A percentile compares a stretch with the other conserved stretches of the same genome.
These are phyloP conservation scores for Patagioenas fasciata DNA, from an alignment of 2,113 vertebrate genomes.

Conservation along the genomic window DNA sequence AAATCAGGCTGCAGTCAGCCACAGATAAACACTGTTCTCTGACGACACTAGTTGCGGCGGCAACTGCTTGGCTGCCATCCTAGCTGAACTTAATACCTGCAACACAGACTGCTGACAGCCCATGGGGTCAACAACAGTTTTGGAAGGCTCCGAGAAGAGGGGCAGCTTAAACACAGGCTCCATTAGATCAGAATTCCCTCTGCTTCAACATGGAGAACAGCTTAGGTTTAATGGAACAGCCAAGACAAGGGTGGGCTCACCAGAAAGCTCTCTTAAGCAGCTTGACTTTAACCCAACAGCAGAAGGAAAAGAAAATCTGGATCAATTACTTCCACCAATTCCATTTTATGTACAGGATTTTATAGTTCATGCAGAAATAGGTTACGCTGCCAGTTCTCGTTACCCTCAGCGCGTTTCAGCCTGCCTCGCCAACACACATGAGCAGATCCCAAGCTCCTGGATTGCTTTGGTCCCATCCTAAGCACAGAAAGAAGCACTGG, in stretches of 20 bases:
- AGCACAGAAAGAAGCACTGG: not conserved
- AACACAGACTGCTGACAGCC: constrained; percentile 17
- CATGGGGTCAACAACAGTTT: not conserved
- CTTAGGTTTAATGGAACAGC: not conserved
- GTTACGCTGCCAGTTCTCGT: not conserved
- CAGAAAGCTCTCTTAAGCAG: constrained; percentile 3
- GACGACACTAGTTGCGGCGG: constrained; percentile 40
- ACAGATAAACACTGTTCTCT: constrained; percentile 45
- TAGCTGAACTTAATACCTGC: constrained; percentile 60
- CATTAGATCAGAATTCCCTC: not conserved
- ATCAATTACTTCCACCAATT: constrained; percentile 3
- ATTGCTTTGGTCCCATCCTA: not conserved
- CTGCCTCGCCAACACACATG: not conserved
- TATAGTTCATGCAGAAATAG: not conserved
- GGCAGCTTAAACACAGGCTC: not conserved
- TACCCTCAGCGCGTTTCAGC: not conserved
- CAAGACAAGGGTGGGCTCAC: not conserved
- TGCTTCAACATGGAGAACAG: rapidly evolving
- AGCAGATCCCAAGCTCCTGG: not conserved
- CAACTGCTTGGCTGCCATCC: constrained; percentile 56
- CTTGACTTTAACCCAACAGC: constrained; percentile 22
- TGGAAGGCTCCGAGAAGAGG: not conserved
- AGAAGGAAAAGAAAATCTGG: constrained; percentile 7
- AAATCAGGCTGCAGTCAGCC: not conserved
- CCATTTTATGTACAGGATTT: not conserved